Evolutionary conservation across 2,797 vertebrate genomes (phyloP).

Genomic region (Vipera latastei): DNA sequence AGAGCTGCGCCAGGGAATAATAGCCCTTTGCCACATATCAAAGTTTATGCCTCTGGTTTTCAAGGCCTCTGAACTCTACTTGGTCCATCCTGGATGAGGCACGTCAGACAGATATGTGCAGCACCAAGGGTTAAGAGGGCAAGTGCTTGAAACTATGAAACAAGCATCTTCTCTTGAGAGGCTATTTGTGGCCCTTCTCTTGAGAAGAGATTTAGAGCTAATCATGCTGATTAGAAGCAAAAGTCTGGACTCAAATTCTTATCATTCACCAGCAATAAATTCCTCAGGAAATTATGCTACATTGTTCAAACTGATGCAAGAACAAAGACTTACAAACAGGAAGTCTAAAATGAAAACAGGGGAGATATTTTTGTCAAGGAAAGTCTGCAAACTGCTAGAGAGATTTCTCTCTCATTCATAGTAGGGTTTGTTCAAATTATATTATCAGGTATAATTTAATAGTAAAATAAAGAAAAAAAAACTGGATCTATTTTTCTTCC

Average conservation of each 20-base stretch:
- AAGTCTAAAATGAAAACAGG: neutral
- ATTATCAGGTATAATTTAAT: neutral
- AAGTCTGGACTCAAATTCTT: neutral
- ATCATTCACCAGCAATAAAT: neutral
- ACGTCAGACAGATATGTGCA: neutral
- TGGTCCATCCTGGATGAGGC: neutral
- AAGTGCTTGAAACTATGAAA: neutral
- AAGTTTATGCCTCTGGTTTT: neutral
- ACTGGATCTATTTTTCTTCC: neutral
- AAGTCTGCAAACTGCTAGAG: neutral
- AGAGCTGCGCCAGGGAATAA: neutral
- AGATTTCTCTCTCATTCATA: neutral
- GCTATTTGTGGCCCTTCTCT: neutral
- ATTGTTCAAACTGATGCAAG: neutral
- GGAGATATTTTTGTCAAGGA: neutral
- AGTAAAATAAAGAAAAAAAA: neutral
- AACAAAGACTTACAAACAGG: neutral
- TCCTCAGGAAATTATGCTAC: neutral
- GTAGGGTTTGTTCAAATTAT: neutral
- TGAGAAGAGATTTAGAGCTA: neutral
- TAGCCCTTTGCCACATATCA: neutral
- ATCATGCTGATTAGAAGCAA: slow-evolving; percentile 14
- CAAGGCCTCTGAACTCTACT: slow-evolving; percentile 9
- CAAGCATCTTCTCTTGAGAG: neutral
- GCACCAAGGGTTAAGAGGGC: neutral